Evolutionary conservation across 2,113 vertebrate species (phyloP).

Genomic region (Psittacara wagleri): DNA sequence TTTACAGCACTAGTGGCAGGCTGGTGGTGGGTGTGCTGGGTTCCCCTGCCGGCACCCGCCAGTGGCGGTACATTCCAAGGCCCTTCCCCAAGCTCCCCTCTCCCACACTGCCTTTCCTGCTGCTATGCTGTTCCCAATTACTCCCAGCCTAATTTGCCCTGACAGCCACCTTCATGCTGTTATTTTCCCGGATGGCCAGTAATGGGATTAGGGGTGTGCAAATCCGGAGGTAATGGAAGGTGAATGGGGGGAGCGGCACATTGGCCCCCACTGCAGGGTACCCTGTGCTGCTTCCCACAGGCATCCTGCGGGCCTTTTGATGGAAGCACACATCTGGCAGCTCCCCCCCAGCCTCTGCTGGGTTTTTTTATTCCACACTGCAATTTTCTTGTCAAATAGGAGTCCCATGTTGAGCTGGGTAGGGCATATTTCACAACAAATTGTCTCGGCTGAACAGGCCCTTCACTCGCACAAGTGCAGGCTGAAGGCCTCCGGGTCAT

Average conservation of each 20-base stretch:
- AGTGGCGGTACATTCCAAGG: not conserved
- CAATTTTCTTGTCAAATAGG: constrained; percentile 57
- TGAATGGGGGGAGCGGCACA: fast-evolving
- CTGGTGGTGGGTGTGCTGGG: not conserved
- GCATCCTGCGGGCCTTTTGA: not conserved
- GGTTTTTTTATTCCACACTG: not conserved
- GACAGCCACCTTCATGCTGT: not conserved
- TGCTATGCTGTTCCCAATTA: not conserved
- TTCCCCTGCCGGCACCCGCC: not conserved
- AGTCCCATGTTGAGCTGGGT: not conserved
- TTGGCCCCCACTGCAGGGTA: fast-evolving
- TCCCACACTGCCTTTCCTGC: fast-evolving
- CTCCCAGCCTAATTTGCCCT: not conserved
- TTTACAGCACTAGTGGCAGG: not conserved
- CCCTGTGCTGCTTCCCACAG: fast-evolving
- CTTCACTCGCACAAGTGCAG: not conserved
- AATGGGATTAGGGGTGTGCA: constrained; percentile 10
- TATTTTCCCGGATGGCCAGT: not conserved
- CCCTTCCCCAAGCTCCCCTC: not conserved
- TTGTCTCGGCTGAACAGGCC: not conserved
- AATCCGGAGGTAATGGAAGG: constrained; percentile 13
- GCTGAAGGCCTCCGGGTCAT: not conserved
- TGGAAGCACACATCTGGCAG: not conserved
- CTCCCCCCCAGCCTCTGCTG: not conserved
- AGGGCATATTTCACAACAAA: not conserved